Evolutionary conservation across 1,140 invertebrate genomes (phyloP).

Genomic region (Dendrolimus kikuchii): DNA sequence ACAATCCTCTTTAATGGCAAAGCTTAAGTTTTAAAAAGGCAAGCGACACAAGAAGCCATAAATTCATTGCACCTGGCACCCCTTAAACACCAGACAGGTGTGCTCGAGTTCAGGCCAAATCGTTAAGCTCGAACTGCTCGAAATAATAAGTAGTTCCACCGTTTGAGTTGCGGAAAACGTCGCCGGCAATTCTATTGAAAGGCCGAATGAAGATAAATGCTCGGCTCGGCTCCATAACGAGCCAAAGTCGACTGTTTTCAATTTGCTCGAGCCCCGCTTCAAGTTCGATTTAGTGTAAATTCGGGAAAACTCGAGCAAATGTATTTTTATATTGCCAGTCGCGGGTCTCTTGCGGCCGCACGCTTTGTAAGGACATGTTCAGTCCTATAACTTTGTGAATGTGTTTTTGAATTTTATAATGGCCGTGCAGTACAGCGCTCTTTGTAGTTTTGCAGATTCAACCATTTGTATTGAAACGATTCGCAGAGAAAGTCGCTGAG

Average conservation of each 20-base stretch:
- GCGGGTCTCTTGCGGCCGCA: conserved; percentile 5
- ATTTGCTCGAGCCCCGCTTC: conserved; percentile 45
- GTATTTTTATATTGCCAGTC: conserved; percentile 31
- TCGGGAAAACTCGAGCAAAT: conserved; percentile 24
- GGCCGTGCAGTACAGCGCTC: too few relatives aligned
- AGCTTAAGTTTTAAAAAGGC: too few relatives aligned
- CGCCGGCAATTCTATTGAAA: conserved; percentile 64
- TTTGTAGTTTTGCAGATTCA: too few relatives aligned
- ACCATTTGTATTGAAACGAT: too few relatives aligned
- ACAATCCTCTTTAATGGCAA: too few relatives aligned
- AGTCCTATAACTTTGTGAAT: too few relatives aligned
- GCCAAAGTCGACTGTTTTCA: conserved; percentile 62
- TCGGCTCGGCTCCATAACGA: conserved; percentile 58
- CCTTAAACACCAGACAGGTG: conserved; percentile 33
- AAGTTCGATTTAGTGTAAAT: conserved; percentile 56
- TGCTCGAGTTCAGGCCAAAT: conserved; percentile 44
- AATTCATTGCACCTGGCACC: too few relatives aligned
- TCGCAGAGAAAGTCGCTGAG: too few relatives aligned
- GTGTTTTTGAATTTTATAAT: too few relatives aligned
- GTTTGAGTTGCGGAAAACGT: conserved; percentile 63
- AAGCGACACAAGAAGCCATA: too few relatives aligned
- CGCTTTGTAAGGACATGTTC: background rate
- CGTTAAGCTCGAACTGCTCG: conserved; percentile 55
- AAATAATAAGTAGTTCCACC: conserved; percentile 66
- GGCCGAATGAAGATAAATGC: conserved; percentile 68